phyloP scores from a whole-genome alignment of 2,888 invertebrate species.

The Lasioglossum calceatum region DNA sequence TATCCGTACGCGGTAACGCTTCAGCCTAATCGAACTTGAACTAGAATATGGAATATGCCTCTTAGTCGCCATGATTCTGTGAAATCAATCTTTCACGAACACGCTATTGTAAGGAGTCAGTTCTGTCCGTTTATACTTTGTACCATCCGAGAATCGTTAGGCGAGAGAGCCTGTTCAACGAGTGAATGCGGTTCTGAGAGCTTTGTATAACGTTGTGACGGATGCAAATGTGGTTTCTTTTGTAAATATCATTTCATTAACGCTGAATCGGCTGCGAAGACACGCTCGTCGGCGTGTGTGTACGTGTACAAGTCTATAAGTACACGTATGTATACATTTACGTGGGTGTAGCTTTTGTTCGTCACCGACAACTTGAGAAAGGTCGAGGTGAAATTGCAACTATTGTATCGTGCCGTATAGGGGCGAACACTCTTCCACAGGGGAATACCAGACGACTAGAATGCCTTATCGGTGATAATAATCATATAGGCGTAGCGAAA shows the following conservation, averaged over 20 bases:
- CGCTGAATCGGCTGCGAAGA: not conserved
- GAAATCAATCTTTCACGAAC: not conserved
- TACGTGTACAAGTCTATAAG: not conserved
- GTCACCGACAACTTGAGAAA: not conserved
- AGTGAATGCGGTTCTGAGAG: not conserved
- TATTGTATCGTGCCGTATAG: not conserved
- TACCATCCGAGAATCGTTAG: not conserved
- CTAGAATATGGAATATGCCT: slow-evolving; percentile 1
- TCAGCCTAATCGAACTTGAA: slow-evolving; percentile 4
- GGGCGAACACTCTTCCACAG: not conserved
- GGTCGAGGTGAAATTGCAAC: not conserved
- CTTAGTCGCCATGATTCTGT: not conserved
- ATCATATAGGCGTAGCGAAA: slow-evolving; percentile 25
- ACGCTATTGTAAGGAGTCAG: not conserved
- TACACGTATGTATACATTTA: not conserved
- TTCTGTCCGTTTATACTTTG: not conserved
- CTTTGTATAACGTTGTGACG: slow-evolving; percentile 30
- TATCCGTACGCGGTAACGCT: not conserved
- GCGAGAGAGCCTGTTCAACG: not conserved
- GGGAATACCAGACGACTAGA: slow-evolving; percentile 21
- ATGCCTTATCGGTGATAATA: slow-evolving; percentile 51
- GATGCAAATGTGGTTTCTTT: slow-evolving; percentile 21
- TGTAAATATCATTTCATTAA: slow-evolving; percentile 39
- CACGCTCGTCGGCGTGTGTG: not conserved
- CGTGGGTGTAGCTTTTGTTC: slow-evolving; percentile 3